These are phyloP conservation scores for Ganaspis brasiliensis DNA, from an alignment of 2,888 invertebrate species.

Conservation along the genomic window DNA sequence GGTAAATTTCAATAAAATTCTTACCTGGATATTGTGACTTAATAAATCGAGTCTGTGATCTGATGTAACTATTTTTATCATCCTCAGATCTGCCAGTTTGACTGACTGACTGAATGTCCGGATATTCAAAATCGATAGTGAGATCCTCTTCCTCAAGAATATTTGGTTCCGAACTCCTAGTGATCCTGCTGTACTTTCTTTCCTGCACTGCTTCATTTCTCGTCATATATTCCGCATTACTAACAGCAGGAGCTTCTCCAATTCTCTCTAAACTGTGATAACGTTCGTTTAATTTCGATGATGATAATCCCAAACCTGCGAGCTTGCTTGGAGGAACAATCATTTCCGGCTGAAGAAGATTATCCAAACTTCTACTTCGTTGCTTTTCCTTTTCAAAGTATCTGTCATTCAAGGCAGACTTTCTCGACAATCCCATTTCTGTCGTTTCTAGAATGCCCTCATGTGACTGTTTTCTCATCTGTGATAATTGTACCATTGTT, in stretches of 20 bases:
- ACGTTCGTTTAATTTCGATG: constrained; percentile 92
- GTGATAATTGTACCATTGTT: constrained; percentile 32
- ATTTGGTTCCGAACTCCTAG: constrained; percentile 78
- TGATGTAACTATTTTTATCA: constrained; percentile 81
- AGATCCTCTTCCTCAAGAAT: constrained; percentile 78
- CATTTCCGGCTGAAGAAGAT: constrained; percentile 85
- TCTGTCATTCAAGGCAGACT: constrained; percentile 92
- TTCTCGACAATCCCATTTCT: constrained; percentile 85
- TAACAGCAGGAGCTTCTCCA: constrained; percentile 72
- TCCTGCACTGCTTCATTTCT: constrained; percentile 78
- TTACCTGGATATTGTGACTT: constrained; percentile 90
- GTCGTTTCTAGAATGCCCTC: constrained; percentile 82
- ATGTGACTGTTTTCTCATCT: constrained; percentile 87
- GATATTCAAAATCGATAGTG: constrained; percentile 86
- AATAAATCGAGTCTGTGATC: constrained; percentile 86
- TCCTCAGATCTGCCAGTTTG: constrained; percentile 81
- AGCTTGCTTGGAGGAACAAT: constrained; percentile 83
- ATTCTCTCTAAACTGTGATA: constrained; percentile 91
- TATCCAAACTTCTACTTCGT: constrained; percentile 91
- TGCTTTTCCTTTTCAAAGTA: constrained; percentile 93
- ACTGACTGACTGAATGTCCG: constrained; percentile 82
- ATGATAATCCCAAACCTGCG: constrained; percentile 90
- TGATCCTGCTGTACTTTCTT: constrained; percentile 80
- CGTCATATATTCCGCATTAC: constrained; percentile 79
- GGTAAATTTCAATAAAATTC: constrained; percentile 26